A percentile compares a stretch with the other conserved stretches of the same genome.
phyloP scores from a whole-genome alignment of 1,140 invertebrate species.

The Drosophila nasuta region DNA sequence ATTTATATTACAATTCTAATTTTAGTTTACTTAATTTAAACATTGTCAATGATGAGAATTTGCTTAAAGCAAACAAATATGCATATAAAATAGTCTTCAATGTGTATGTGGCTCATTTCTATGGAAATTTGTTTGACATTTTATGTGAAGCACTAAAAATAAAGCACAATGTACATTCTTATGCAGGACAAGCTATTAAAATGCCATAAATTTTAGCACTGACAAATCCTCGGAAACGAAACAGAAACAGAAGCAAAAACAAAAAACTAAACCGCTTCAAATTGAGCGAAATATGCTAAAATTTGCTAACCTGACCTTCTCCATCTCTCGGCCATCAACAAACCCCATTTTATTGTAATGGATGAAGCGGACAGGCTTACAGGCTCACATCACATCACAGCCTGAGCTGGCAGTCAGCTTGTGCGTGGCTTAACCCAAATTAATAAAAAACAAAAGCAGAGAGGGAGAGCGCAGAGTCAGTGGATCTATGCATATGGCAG shows the following conservation, averaged over 20 bases:
- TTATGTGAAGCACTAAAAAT: constrained; percentile 40
- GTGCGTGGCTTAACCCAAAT: constrained; percentile 74
- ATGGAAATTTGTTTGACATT: constrained; percentile 29
- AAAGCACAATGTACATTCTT: constrained; percentile 65
- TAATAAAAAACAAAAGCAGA: constrained; percentile 66
- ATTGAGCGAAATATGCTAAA: constrained; percentile 78
- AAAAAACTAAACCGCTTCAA: constrained; percentile 75
- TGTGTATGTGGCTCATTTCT: constrained; percentile 36
- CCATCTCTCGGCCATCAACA: constrained; percentile 1
- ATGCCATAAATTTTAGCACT: constrained; percentile 75
- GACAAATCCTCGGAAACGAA: constrained; percentile 58
- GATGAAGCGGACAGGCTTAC: constrained; percentile 17
- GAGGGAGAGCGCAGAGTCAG: constrained; percentile 31
- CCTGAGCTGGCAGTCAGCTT: constrained; percentile 35
- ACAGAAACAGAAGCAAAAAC: constrained; percentile 56
- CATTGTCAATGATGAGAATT: background rate
- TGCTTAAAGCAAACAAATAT: background rate
- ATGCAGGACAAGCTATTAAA: constrained; percentile 71
- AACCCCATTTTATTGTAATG: constrained; percentile 55
- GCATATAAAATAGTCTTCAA: constrained; percentile 23
- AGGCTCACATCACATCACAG: constrained; percentile 1
- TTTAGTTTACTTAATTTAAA: constrained; percentile 4
- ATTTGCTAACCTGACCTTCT: constrained; percentile 47
- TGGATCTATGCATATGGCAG: constrained; percentile 71
- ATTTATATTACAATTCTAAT: background rate